These are phyloP conservation scores for Meandrusa payeni DNA, from an alignment of 2,888 invertebrate genomes.

Conservation along the genomic window DNA sequence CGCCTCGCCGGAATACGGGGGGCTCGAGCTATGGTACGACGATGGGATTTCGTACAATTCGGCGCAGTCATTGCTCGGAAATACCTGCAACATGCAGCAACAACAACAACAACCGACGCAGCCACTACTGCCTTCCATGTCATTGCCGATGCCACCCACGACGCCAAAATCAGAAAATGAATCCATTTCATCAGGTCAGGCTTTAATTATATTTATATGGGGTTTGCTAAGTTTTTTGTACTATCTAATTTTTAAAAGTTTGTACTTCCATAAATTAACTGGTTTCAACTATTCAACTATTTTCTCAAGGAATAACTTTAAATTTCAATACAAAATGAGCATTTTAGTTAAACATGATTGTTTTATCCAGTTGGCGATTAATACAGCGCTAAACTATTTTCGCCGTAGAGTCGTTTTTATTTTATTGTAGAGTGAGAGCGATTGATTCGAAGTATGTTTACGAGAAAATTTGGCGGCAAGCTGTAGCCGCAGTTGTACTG, in stretches of 20 bases:
- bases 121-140: conserved; percentile 78
- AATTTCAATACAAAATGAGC: too few species aligned
- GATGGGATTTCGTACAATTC: conserved; percentile 72
- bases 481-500: conserved; percentile 36
- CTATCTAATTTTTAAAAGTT: too few species aligned
- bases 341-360: too few species aligned
- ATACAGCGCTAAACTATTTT: too few species aligned
- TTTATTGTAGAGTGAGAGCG: conserved; percentile 1
- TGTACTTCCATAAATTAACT: too few species aligned
- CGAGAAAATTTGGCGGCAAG: conserved; percentile 58
- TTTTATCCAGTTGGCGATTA: too few species aligned
- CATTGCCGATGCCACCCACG: conserved; percentile 72
- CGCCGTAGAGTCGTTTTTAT: neutral
- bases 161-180: conserved; percentile 79
- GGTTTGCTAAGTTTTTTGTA: too few species aligned
- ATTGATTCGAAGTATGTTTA: conserved; percentile 22
- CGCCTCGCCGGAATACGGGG: conserved; percentile 88
- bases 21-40: conserved; percentile 90
- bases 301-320: too few species aligned
- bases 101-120: conserved; percentile 72
- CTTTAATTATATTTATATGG: too few species aligned
- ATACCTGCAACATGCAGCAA: conserved; percentile 73
- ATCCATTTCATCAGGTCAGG: conserved; percentile 77
- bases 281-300: too few species aligned
- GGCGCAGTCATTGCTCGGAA: conserved; percentile 66